Evolutionary conservation across 2,113 vertebrate species (phyloP), one percentile per base, ranked within the genome.

Genomic region (Pelobates fuscus): DNA sequence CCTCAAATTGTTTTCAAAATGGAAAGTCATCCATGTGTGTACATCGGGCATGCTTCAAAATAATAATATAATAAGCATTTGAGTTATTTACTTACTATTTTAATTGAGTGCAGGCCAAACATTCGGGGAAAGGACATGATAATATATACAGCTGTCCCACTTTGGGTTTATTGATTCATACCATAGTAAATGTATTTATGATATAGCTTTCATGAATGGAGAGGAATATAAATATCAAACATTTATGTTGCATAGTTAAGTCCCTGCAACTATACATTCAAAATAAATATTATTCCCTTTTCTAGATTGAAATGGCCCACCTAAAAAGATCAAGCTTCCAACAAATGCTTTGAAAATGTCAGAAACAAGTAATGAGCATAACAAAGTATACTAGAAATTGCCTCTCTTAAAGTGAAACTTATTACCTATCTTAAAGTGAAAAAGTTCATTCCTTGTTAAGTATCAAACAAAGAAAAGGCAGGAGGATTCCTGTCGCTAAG

Each of bases 51-150:
- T 25, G 30, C 12, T 52, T 62, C 70, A 62, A 29, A 62, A 26
- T 10, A 24, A 49, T 37, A 37, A 37, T 6, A 1, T 6, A n/a
- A 37, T 0, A 21, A 30, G 8, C 61, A 43, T 25, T 65, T 54
- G 37, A 55, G 49, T 11, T 44, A 74, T 74, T 74, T 58, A 58
- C 52, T 58, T 43, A 58, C 30, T 24, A 15, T 26, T 41, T 21
- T 65, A 66, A 41, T 74, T 43, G 26, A 15, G 52, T 41, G 61
- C 23, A 65, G 49, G 69, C 25, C 41, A 71, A 71, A 61, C 58
- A 61, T 37, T 8, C 57, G 29, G 26, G 23, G 43, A 24, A 26
- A 59, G 59, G 37, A 54, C 55, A 70, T 24, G 59, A 23, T 49
- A 17, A 46, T 41, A 71, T 61, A 49, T 2, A 43, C 69, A 49